Base-by-base conservation (phyloP, 2,888 invertebrate species). In the Meiosimyza decipiens region DNA sequence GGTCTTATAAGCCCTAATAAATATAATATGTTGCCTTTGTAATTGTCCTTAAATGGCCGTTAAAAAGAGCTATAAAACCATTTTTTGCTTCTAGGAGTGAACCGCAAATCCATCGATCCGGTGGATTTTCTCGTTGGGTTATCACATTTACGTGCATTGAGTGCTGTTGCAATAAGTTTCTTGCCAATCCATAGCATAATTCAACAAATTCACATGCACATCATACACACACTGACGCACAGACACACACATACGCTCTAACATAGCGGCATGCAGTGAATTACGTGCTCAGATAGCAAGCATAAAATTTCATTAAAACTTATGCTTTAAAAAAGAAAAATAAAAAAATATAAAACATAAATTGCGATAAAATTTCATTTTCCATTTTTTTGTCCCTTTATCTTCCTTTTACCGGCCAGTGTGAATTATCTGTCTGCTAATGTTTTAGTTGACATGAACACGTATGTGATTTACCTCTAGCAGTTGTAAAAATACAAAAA, bases 131-230 rank as follows among this genome's bases (percentile, higher is more conserved):
- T 28, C 4, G 28, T 28, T 28, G 28, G 28, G 28, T 28, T 64
- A 64, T 64, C 64, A 40, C 64, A 64, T 64, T 64, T 64, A 64
- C 64, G 64, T 64, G 64, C 64, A 64, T 64, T 64, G 64, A 64
- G 64, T 64, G 64, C 64, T 64, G 40, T 40, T 64, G 64, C 64
- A 64, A 64, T 64, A 64, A 64, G 28, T 64, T 64, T 22, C 22
- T 28, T 57, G 57, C 28, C 57, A 57, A 57, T 57, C 22, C 64
- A 50, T 18, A 28, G 60, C 47, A 15, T 62, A 62, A 62, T 62
- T 47, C 64, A 49, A 22, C 22, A 15, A n/a, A 64, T 6, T n/a
- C 59, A 22, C 9, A 59, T n/a, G 16, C 16, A n/a, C 51, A 50
- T 22, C 22, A 9, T 18, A 9, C 9, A 50, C 51, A 2, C 15